Evolutionary conservation across 2,797 vertebrate species (phyloP).

Genomic region (Enteromius thamalakanensis): DNA sequence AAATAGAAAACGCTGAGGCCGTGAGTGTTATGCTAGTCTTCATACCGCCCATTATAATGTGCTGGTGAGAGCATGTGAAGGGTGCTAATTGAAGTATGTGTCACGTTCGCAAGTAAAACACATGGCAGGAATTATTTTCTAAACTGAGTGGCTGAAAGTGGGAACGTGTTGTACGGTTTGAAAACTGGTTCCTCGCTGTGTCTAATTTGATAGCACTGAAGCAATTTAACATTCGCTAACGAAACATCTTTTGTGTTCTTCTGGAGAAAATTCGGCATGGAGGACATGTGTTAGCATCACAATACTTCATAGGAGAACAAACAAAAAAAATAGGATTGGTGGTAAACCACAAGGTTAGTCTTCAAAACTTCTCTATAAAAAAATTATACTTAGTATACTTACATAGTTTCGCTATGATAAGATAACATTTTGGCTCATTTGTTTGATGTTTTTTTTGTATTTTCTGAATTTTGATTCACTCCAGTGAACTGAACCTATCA

Average conservation of each 20-base stretch:
- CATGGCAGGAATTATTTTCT: constrained; percentile 57
- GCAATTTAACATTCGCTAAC: constrained; percentile 5
- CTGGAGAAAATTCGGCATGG: neutral
- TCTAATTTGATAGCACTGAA: constrained; percentile 41
- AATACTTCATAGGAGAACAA: neutral
- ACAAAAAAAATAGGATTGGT: neutral
- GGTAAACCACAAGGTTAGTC: neutral
- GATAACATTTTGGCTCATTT: neutral
- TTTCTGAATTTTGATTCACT: neutral
- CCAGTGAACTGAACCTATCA: too few relatives aligned
- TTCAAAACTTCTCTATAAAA: neutral
- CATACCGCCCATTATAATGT: constrained; percentile 55
- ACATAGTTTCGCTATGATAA: neutral
- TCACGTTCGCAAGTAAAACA: constrained; percentile 53
- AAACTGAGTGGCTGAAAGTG: constrained; percentile 54
- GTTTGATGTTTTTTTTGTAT: neutral
- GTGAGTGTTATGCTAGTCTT: constrained; percentile 49
- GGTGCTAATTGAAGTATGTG: constrained; percentile 62
- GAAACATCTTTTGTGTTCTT: constrained; percentile 4
- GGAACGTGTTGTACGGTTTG: constrained; percentile 44
- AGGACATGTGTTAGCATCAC: neutral
- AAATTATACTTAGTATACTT: neutral
- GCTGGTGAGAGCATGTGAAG: constrained; percentile 51
- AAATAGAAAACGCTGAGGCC: constrained; percentile 54
- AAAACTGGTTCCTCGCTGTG: constrained; percentile 31